phyloP scores from a whole-genome alignment of 1,140 invertebrate species.

The Lordiphosa collinella region DNA sequence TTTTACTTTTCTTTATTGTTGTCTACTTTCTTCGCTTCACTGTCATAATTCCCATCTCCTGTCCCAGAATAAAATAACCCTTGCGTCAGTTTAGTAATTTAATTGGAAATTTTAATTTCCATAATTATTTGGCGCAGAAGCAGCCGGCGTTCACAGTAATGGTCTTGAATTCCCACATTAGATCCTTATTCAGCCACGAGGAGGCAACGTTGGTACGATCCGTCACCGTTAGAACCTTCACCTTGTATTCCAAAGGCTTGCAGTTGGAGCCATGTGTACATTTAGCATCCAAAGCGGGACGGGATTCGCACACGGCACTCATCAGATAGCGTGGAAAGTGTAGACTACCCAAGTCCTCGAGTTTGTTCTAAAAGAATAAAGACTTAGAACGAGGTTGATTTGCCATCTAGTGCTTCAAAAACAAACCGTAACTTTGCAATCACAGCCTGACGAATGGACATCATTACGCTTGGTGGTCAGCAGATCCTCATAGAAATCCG shows the following conservation, averaged over 20 bases:
- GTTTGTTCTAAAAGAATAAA: constrained; percentile 48
- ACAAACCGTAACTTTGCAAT: constrained; percentile 75
- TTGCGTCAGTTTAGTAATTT: constrained; percentile 30
- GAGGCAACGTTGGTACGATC: constrained; percentile 13
- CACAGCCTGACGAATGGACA: constrained; percentile 62
- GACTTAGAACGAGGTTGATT: neutral
- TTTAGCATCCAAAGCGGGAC: constrained; percentile 37
- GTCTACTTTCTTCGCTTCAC: no score
- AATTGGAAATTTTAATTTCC: constrained; percentile 24
- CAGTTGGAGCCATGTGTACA: constrained; percentile 66
- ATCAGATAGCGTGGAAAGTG: constrained; percentile 68
- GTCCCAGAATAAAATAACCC: constrained; percentile 40
- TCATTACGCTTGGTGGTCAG: constrained; percentile 52
- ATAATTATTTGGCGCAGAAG: constrained; percentile 64
- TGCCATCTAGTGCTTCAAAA: neutral
- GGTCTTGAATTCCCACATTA: constrained; percentile 63
- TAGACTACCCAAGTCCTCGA: constrained; percentile 58
- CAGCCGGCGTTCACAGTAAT: constrained; percentile 73
- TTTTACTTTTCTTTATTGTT: no score
- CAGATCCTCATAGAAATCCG: constrained; percentile 67
- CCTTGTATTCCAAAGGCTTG: constrained; percentile 70
- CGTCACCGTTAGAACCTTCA: constrained; percentile 51
- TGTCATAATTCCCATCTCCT: neutral
- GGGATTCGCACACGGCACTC: constrained; percentile 66
- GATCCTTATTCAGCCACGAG: constrained; percentile 47